A percentile compares a stretch with the other conserved stretches of the same genome.
Conservation (phyloP, 2,113 vertebrate genomes). For the Ahaetulla prasina region DNA sequence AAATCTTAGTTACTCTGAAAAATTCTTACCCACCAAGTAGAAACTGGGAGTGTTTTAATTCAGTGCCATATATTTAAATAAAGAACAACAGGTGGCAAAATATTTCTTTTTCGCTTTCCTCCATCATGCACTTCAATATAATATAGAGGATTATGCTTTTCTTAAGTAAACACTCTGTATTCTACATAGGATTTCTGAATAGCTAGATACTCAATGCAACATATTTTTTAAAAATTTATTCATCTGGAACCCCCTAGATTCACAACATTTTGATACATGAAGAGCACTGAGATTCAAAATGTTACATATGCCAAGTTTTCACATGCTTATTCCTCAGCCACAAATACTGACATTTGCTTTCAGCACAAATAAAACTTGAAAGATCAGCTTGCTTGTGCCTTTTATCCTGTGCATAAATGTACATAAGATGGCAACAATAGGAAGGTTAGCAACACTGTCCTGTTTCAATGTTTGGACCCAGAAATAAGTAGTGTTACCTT, state of each 20-base stretch:
- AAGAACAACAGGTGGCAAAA: conserved; percentile 54
- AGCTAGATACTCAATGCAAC: conserved; percentile 57
- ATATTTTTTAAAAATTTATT: conserved; percentile 61
- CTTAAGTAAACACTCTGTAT: conserved; percentile 55
- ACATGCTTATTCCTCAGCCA: conserved; percentile 61
- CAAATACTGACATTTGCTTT: conserved; percentile 66
- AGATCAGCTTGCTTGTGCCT: conserved; percentile 46
- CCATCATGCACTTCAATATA: conserved; percentile 58
- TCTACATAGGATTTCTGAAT: conserved; percentile 58
- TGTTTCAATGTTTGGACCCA: conserved; percentile 64
- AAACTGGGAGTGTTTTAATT: conserved; percentile 68
- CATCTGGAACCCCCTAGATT: conserved; percentile 69
- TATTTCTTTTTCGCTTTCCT: conserved; percentile 34
- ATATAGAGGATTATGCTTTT: conserved; percentile 53
- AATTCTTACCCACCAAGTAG: conserved; percentile 29
- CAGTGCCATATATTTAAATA: conserved; percentile 66
- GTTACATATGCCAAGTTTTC: conserved; percentile 67
- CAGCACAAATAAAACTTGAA: conserved; percentile 46
- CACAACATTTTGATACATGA: conserved; percentile 74
- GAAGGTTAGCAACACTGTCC: conserved; percentile 55
- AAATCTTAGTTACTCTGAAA: conserved; percentile 45
- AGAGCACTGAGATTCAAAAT: conserved; percentile 68
- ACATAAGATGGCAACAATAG: conserved; percentile 60
- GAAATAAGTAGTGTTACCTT: conserved; percentile 55
- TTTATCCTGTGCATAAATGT: conserved; percentile 35